Conservation (phyloP, 2,888 invertebrate genomes). For the Cyclophora albipunctata region DNA sequence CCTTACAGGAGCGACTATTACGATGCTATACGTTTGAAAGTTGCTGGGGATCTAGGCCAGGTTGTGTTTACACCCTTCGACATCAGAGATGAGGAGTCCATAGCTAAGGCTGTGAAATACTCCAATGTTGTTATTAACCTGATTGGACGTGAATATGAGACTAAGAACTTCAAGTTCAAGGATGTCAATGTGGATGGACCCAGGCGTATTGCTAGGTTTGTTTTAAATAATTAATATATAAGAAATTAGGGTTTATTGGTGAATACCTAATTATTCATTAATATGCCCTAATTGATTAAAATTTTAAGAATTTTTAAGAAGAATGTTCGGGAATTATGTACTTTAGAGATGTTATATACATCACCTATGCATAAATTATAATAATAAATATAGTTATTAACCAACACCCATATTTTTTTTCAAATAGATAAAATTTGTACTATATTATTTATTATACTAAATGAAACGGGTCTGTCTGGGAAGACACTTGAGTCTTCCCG, state of each 20-base stretch:
- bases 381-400: too few species aligned
- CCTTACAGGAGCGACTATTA: conserved; percentile 94
- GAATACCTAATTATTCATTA: background rate
- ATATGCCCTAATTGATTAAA: too few species aligned
- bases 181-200: conserved; percentile 93
- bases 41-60: conserved; percentile 96
- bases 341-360: too few species aligned
- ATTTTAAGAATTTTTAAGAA: too few species aligned
- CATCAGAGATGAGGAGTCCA: conserved; percentile 88
- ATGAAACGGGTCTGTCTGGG: too few species aligned
- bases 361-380: too few species aligned
- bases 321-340: too few species aligned
- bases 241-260: background rate
- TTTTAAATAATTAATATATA: background rate
- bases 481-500: too few species aligned
- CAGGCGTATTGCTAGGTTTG: conserved; percentile 84
- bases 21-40: conserved; percentile 84
- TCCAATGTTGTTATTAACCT: conserved; percentile 98
- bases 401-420: too few species aligned
- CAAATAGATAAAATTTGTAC: too few species aligned
- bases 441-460: too few species aligned
- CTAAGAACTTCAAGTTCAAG: conserved; percentile 89
- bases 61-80: conserved; percentile 91
- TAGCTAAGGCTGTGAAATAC: conserved; percentile 89
- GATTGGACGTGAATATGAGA: conserved; percentile 93